Evolutionary conservation across 64 coral and sea anemone genomes (phyloP).

Genomic region (Montipora cactus): DNA sequence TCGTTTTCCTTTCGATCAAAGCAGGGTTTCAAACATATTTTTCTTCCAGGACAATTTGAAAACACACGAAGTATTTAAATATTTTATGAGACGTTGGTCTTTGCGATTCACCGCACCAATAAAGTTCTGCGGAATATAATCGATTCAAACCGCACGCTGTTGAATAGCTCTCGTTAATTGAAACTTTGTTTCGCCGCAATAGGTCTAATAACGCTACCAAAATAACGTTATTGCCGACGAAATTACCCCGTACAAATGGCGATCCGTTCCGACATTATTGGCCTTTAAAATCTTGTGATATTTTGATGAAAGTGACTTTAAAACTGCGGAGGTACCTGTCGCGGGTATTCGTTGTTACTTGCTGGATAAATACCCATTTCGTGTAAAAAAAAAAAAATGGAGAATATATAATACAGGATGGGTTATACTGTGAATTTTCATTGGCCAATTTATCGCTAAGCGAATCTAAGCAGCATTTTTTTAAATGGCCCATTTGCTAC

Average conservation of each 20-base stretch:
- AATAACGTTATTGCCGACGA: constrained; percentile 78
- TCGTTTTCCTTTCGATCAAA: not conserved
- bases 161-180: constrained; percentile 87
- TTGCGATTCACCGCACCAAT: constrained; percentile 89
- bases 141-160: constrained; percentile 74
- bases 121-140: constrained; percentile 66
- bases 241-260: constrained; percentile 60
- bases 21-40: constrained; percentile 3
- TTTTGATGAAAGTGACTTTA: not conserved
- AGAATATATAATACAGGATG: not conserved
- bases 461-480: constrained; percentile 16
- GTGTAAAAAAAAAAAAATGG: not conserved
- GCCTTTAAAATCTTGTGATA: not conserved
- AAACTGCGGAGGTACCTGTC: not conserved
- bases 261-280: constrained; percentile 23
- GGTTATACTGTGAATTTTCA: constrained; percentile 10
- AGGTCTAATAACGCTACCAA: constrained; percentile 82
- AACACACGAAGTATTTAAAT: constrained; percentile 83
- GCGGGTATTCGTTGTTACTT: not conserved
- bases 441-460: constrained; percentile 35
- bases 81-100: constrained; percentile 82
- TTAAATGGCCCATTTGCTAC: constrained; percentile 38
- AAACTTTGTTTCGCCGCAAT: constrained; percentile 96
- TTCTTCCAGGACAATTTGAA: constrained; percentile 65
- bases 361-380: not conserved